These are phyloP conservation scores for Pseudomyrmex flavicornis DNA, from an alignment of 1,140 invertebrate species.

Conservation along the genomic window DNA sequence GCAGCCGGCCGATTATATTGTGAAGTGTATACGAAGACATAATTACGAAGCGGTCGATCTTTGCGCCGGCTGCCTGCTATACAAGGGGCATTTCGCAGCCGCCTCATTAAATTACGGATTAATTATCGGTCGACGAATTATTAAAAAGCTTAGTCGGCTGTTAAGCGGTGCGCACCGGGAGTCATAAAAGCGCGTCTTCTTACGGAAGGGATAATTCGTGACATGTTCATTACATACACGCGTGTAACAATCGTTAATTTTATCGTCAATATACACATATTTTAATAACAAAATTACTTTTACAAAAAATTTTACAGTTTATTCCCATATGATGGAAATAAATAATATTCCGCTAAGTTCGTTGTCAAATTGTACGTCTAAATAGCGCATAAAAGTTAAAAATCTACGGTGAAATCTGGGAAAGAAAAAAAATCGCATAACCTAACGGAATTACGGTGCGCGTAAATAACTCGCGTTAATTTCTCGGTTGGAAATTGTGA, in stretches of 20 bases:
- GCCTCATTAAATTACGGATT: constrained; percentile 84
- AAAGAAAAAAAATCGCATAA: not conserved
- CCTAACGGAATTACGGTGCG: not conserved
- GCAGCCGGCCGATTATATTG: constrained; percentile 77
- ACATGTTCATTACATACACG: no score
- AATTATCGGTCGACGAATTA: constrained; percentile 83
- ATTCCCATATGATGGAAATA: no score
- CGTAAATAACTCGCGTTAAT: constrained; percentile 14
- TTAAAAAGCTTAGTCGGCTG: constrained; percentile 83
- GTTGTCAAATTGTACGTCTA: no score
- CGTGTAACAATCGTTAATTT: not conserved
- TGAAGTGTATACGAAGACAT: constrained; percentile 79
- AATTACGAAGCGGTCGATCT: constrained; percentile 78
- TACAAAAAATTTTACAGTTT: not conserved
- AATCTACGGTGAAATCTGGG: constrained; percentile 41
- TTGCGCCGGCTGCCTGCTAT: constrained; percentile 60
- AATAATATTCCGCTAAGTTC: no score
- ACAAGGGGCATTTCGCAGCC: constrained; percentile 76
- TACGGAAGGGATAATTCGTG: not conserved
- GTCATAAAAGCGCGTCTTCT: constrained; percentile 74
- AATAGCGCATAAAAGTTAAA: constrained; percentile 2
- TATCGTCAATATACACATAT: not conserved
- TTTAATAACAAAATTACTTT: not conserved
- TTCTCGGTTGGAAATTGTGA: constrained; percentile 57
- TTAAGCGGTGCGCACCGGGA: constrained; percentile 74